A percentile compares a stretch with the other conserved stretches of the same genome.
These are phyloP conservation scores for Malaclemys terrapin DNA, from an alignment of 2,113 vertebrate genomes.

Conservation along the genomic window DNA sequence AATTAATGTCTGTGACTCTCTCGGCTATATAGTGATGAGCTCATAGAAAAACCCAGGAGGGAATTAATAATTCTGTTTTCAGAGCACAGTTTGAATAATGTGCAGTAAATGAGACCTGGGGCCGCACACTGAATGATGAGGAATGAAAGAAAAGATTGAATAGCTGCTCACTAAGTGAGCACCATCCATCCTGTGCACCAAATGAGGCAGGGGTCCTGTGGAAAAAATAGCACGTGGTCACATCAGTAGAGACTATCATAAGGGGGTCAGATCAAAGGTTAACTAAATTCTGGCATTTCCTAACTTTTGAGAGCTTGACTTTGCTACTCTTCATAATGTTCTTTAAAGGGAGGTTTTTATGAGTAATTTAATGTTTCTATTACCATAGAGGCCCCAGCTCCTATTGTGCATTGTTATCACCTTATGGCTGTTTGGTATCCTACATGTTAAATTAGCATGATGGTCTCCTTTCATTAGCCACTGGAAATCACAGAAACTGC, in stretches of 20 bases:
- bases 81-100: background rate
- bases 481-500: background rate
- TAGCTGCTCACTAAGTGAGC: background rate
- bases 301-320: background rate
- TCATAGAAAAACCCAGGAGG: background rate
- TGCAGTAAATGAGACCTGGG: too few species aligned
- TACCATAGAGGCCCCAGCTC: background rate
- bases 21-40: background rate
- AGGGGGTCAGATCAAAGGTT: background rate
- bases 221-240: background rate
- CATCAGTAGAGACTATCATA: background rate
- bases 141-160: background rate
- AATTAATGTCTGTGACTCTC: background rate
- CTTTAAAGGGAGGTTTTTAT: background rate
- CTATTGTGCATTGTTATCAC: background rate
- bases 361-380: background rate
- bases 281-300: background rate
- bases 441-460: background rate
- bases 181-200: background rate
- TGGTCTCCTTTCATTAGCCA: background rate
- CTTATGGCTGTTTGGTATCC: background rate
- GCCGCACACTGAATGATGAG: background rate
- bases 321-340: background rate
- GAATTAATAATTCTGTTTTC: background rate
- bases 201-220: background rate